phyloP scores from a whole-genome alignment of 2,888 invertebrate genomes.

The Morinoia aosen region DNA sequence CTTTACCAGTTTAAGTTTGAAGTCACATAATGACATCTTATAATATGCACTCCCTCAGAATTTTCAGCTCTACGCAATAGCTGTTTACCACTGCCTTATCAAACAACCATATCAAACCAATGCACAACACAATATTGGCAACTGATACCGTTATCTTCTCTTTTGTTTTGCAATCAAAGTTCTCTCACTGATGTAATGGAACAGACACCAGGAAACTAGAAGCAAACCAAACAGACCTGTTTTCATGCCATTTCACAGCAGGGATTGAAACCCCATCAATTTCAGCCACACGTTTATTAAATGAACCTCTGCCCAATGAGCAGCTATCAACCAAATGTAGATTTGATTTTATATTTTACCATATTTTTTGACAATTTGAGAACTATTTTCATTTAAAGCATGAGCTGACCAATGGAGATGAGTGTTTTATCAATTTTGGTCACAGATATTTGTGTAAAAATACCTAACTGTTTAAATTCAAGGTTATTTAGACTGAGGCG shows the following conservation, averaged over 20 bases:
- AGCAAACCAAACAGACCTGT: not conserved
- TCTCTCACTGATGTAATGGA: no score
- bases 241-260: conserved; percentile 52
- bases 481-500: not conserved
- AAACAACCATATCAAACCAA: conserved; percentile 62
- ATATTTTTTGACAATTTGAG: not conserved
- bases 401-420: not conserved
- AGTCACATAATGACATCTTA: not conserved
- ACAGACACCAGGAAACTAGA: not conserved
- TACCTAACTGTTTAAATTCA: not conserved
- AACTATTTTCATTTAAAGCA: not conserved
- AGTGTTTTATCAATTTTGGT: not conserved
- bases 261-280: not conserved
- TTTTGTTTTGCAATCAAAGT: not conserved
- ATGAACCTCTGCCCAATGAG: conserved; percentile 30
- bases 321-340: conserved; percentile 54
- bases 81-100: conserved; percentile 38
- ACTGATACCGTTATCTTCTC: conserved; percentile 37
- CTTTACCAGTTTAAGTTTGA: not conserved
- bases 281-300: conserved; percentile 25
- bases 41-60: not conserved
- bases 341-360: not conserved
- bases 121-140: conserved; percentile 54
- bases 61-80: not conserved
- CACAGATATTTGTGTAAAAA: not conserved